Evolutionary conservation across 2,113 vertebrate genomes (phyloP).

Genomic region (Spheniscus mendiculus): DNA sequence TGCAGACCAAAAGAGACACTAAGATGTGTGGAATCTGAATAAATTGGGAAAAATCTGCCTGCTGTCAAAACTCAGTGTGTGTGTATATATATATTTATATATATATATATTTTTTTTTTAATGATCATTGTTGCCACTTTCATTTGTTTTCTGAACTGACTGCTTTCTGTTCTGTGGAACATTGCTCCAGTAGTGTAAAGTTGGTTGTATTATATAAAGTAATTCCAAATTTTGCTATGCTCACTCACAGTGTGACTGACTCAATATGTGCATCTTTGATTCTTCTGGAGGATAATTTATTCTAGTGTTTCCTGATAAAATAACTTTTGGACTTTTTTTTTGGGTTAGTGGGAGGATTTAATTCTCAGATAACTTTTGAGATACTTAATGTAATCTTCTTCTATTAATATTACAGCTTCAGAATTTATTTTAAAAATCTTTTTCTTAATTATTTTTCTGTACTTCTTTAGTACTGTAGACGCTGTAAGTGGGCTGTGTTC

Average conservation of each 20-base stretch:
- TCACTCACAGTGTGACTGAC: background rate
- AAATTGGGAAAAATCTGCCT: background rate
- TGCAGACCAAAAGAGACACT: background rate
- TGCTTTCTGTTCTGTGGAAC: background rate
- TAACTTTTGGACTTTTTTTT: background rate
- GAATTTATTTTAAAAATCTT: background rate
- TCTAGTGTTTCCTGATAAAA: background rate
- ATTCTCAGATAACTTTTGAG: background rate
- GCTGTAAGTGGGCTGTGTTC: background rate
- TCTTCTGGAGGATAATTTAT: background rate
- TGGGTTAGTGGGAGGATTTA: background rate
- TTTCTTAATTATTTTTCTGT: background rate
- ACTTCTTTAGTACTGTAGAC: background rate
- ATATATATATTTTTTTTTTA: no score
- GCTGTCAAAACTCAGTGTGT: background rate
- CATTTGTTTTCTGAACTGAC: background rate
- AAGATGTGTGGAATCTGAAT: rapidly evolving
- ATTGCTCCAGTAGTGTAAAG: background rate
- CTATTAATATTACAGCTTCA: background rate
- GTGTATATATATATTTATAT: no score
- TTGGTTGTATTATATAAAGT: background rate
- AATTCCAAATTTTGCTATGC: background rate
- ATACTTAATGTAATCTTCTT: background rate
- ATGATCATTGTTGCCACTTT: background rate
- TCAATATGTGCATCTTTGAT: background rate